A percentile compares a stretch with the other conserved stretches of the same genome.
These are phyloP conservation scores for Shargacucullia verbasci DNA, from an alignment of 2,888 invertebrate genomes.

Conservation along the genomic window DNA sequence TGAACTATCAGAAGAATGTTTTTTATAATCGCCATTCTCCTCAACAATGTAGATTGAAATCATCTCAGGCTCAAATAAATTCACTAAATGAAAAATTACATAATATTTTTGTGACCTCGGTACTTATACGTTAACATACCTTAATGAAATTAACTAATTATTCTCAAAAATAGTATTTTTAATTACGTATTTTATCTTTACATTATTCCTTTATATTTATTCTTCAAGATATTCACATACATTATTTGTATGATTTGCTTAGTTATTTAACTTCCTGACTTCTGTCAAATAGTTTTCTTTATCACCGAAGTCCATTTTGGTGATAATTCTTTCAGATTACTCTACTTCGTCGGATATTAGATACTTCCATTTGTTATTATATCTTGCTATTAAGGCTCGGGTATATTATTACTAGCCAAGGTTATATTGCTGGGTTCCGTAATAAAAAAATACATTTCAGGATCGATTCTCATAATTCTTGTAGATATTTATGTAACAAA, in stretches of 20 bases:
- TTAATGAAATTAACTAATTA: constrained; percentile 43
- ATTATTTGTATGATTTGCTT: constrained; percentile 23
- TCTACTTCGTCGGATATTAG: constrained; percentile 23
- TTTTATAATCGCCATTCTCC: no score
- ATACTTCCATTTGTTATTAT: constrained; percentile 29
- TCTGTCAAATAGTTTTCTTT: constrained; percentile 22
- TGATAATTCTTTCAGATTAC: constrained; percentile 44
- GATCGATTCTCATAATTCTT: neutral
- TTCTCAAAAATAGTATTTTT: constrained; percentile 26
- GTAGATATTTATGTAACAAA: neutral
- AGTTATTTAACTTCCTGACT: constrained; percentile 40
- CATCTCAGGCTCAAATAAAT: neutral
- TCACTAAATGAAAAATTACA: constrained; percentile 12
- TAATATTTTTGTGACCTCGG: neutral
- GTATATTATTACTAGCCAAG: constrained; percentile 1
- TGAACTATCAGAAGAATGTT: no score
- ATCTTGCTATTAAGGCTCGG: constrained; percentile 7
- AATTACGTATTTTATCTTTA: constrained; percentile 23
- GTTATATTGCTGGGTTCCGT: constrained; percentile 5
- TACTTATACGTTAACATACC: constrained; percentile 5
- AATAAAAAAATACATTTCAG: neutral
- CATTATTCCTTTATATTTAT: constrained; percentile 30
- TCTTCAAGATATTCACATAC: constrained; percentile 24
- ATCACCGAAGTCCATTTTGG: constrained; percentile 24
- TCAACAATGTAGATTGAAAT: no score